Evolutionary conservation across 2,888 invertebrate genomes (phyloP).

Genomic region (Nephrotoma guestfalica): DNA sequence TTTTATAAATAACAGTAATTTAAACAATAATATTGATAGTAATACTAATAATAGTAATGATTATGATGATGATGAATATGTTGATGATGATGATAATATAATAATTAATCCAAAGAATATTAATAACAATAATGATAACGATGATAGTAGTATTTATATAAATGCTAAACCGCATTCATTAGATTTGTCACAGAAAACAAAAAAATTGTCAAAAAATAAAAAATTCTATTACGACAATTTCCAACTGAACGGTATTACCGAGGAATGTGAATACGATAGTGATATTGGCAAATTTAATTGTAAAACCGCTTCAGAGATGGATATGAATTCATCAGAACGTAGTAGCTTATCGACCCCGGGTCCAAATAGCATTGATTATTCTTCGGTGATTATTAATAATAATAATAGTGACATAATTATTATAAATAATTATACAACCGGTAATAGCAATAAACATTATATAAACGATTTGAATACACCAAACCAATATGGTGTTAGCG

Average conservation of each 20-base stretch:
- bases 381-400: neutral
- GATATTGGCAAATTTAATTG: conserved; percentile 14
- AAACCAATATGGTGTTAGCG: neutral
- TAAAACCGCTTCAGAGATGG: conserved; percentile 3
- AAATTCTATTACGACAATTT: neutral
- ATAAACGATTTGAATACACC: conserved; percentile 12
- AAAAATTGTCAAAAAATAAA: conserved; percentile 8
- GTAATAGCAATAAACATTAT: neutral
- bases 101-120: neutral
- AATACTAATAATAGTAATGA: conserved; percentile 11
- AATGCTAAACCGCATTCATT: conserved; percentile 8
- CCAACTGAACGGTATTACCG: conserved; percentile 10
- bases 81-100: neutral
- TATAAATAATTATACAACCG: neutral
- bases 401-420: neutral
- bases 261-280: conserved; percentile 13
- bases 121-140: conserved; percentile 1
- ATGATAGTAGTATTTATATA: neutral
- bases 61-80: conserved; percentile 22
- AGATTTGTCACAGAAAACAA: conserved; percentile 8
- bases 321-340: conserved; percentile 8
- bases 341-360: conserved; percentile 3
- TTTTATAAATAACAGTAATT: neutral
- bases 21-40: conserved; percentile 16
- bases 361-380: neutral